Conservation (phyloP, 1,140 invertebrate genomes). For the Hydropsyche tenuis region DNA sequence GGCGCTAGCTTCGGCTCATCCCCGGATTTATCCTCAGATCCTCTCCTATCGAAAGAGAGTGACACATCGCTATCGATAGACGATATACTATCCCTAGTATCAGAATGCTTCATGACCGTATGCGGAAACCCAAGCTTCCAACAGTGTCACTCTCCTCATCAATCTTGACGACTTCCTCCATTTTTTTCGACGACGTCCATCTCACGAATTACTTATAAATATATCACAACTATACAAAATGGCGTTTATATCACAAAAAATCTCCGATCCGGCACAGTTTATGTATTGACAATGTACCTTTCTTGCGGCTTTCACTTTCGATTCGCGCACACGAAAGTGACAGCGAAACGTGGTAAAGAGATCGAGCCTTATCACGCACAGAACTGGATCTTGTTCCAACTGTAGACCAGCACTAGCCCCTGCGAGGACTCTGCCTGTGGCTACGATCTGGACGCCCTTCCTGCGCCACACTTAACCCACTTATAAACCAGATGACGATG, state of each 20-base stretch:
- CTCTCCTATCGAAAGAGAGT: constrained; percentile 63
- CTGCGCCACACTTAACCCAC: background rate
- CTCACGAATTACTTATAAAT: constrained; percentile 12
- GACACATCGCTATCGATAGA: constrained; percentile 71
- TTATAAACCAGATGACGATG: background rate
- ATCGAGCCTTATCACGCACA: constrained; percentile 11
- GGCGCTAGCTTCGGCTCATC: constrained; percentile 10
- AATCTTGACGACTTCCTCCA: constrained; percentile 31
- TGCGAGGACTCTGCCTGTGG: too few relatives aligned
- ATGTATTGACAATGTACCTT: background rate
- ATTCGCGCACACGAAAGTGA: background rate
- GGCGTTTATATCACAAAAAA: constrained; percentile 10
- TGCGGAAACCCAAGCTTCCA: constrained; percentile 34
- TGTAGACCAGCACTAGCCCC: constrained; percentile 1
- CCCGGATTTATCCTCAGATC: constrained; percentile 52
- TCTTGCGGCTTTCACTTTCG: constrained; percentile 22
- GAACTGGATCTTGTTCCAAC: constrained; percentile 30
- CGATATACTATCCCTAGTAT: constrained; percentile 68
- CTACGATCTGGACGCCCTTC: too few relatives aligned
- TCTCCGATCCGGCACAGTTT: background rate
- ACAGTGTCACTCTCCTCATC: constrained; percentile 42
- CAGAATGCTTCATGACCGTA: constrained; percentile 55
- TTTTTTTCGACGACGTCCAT: constrained; percentile 28
- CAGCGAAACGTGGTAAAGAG: background rate
- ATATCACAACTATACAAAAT: constrained; percentile 25